phyloP scores from a whole-genome alignment of 2,797 vertebrate species.

The Pangasius djambal region DNA sequence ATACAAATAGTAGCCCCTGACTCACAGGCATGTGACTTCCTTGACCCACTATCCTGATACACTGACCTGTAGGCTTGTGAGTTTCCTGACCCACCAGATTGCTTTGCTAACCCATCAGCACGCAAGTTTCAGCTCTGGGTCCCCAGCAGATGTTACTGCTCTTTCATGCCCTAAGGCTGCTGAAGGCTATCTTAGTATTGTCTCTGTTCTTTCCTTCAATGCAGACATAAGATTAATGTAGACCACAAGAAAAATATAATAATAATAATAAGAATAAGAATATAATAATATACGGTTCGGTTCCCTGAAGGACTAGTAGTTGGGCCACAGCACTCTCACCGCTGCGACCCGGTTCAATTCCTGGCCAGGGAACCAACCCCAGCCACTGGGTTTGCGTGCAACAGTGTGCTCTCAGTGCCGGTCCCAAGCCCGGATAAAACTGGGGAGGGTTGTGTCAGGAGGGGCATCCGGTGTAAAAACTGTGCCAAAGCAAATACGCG shows the following conservation, averaged over 20 bases:
- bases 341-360: no score
- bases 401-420: no score
- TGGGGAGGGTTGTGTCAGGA: no score
- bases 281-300: no score
- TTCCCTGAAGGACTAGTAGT: no score
- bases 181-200: background rate
- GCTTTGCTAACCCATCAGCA: background rate
- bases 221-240: background rate
- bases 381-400: no score
- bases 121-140: background rate
- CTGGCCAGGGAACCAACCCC: no score
- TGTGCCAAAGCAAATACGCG: no score
- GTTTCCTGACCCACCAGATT: background rate
- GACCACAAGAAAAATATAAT: background rate
- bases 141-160: background rate
- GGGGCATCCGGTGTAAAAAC: no score
- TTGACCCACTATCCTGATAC: background rate
- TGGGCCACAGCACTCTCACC: no score
- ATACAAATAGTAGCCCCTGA: background rate
- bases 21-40: background rate
- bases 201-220: background rate
- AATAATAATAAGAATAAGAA: no score
- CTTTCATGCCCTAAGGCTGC: background rate
- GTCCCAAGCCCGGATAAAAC: no score
- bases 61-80: background rate